phyloP scores from a whole-genome alignment of 1,140 invertebrate species.

The Venturia canescens region DNA sequence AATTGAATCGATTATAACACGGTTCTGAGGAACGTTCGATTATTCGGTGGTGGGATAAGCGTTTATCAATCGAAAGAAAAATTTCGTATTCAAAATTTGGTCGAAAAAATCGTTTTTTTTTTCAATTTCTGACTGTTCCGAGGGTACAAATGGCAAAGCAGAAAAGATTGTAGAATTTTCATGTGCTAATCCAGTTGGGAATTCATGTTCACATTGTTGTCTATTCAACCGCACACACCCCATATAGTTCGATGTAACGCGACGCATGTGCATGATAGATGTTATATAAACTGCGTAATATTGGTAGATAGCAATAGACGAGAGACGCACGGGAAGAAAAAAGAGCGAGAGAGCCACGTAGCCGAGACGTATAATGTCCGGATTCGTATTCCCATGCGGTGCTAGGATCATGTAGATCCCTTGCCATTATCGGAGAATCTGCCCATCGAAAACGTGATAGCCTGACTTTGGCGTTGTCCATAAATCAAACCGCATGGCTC shows the following conservation, averaged over 20 bases:
- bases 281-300: constrained; percentile 24
- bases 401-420: constrained; percentile 67
- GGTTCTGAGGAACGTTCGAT: too few species aligned
- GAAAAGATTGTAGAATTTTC: too few species aligned
- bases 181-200: too few species aligned
- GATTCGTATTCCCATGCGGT: constrained; percentile 67
- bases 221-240: too few species aligned
- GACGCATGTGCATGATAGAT: constrained; percentile 10
- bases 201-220: too few species aligned
- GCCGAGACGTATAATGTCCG: constrained; percentile 62
- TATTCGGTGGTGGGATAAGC: too few species aligned
- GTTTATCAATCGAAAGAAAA: too few species aligned
- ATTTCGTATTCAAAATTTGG: too few species aligned
- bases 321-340: neutral
- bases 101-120: too few species aligned
- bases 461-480: constrained; percentile 56
- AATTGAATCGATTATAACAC: too few species aligned
- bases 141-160: too few species aligned
- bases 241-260: neutral
- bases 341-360: constrained; percentile 26
- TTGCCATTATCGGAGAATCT: constrained; percentile 66
- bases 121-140: too few species aligned
- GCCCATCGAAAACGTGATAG: constrained; percentile 65
- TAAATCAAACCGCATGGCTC: constrained; percentile 62
- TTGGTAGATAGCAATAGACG: constrained; percentile 14